Percentiles rank a stretch among this genome's conserved stretches.
phyloP scores from a whole-genome alignment of 2,888 invertebrate genomes.

The Ormyrus nitidulus region DNA sequence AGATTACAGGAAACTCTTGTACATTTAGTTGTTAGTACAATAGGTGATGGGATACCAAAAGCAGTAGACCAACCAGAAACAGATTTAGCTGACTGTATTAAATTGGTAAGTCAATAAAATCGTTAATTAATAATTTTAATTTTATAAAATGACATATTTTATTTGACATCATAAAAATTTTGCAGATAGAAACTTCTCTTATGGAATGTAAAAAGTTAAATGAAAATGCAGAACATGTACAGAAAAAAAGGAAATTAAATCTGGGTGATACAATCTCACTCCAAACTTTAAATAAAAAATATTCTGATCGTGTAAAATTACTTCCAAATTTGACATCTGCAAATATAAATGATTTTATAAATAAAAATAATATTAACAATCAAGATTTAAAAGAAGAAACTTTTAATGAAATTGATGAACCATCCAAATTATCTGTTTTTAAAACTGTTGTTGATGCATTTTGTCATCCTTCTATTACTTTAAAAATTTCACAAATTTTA shows the following conservation, averaged over 20 bases:
- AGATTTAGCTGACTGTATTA: slow-evolving; percentile 60
- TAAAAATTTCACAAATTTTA: slow-evolving; percentile 72
- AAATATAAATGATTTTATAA: slow-evolving; percentile 61
- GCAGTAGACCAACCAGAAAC: slow-evolving; percentile 58
- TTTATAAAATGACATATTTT: slow-evolving; percentile 57
- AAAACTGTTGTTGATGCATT: slow-evolving; percentile 80
- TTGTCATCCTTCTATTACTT: slow-evolving; percentile 80
- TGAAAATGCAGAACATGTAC: slow-evolving; percentile 36
- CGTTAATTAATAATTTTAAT: slow-evolving; percentile 19
- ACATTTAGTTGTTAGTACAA: slow-evolving; percentile 66
- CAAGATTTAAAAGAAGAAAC: slow-evolving; percentile 21
- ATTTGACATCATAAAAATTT: slow-evolving; percentile 58
- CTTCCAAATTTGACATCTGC: slow-evolving; percentile 57
- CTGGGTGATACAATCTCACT: slow-evolving; percentile 4
- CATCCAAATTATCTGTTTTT: slow-evolving; percentile 58
- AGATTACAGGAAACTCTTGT: slow-evolving; percentile 71
- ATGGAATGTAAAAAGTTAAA: slow-evolving; percentile 60
- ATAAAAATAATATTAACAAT: slow-evolving; percentile 62
- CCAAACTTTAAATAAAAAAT: slow-evolving; percentile 54
- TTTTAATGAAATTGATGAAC: slow-evolving; percentile 18
- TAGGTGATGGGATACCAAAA: slow-evolving; percentile 63
- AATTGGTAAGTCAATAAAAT: slow-evolving; percentile 63
- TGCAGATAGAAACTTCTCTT: slow-evolving; percentile 64
- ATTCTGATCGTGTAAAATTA: slow-evolving; percentile 59
- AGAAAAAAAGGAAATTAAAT: slow-evolving; percentile 31